phyloP scores from a whole-genome alignment of 1,140 invertebrate species.

The Odontomachus brunneus region DNA sequence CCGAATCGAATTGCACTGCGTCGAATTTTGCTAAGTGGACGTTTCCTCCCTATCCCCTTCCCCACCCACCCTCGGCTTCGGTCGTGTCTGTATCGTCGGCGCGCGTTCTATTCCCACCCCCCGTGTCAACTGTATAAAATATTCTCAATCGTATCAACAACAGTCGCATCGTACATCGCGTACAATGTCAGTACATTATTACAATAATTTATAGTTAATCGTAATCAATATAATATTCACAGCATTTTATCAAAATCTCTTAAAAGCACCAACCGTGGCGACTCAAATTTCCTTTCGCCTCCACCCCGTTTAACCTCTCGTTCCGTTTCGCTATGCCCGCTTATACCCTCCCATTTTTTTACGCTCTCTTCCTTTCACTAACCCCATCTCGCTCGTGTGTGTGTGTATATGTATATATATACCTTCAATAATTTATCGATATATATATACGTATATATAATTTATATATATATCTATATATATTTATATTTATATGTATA shows the following conservation, averaged over 20 bases:
- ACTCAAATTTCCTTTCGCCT: conserved; percentile 68
- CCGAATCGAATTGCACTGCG: conserved; percentile 45
- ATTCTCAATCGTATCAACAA: conserved; percentile 85
- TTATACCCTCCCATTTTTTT: conserved; percentile 20
- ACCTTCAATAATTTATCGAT: conserved; percentile 72
- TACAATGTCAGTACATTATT: conserved; percentile 84
- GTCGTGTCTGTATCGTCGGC: conserved; percentile 27
- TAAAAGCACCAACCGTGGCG: conserved; percentile 84
- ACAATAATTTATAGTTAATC: conserved; percentile 84
- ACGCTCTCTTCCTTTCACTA: conserved; percentile 33
- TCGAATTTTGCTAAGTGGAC: conserved; percentile 59
- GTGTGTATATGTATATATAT: conserved; percentile 70
- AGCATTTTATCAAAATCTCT: conserved; percentile 86
- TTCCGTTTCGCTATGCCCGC: conserved; percentile 24
- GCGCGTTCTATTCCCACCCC: conserved; percentile 61
- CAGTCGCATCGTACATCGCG: conserved; percentile 84
- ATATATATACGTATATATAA: conserved; percentile 70
- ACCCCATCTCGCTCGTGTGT: conserved; percentile 57
- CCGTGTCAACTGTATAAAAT: conserved; percentile 84
- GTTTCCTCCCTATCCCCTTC: conserved; percentile 8
- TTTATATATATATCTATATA: conserved; percentile 61
- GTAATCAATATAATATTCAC: conserved; percentile 85
- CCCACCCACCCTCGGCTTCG: conserved; percentile 36
- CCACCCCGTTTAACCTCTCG: conserved; percentile 32
- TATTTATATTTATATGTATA: conserved; percentile 69